A percentile compares a stretch with the other conserved stretches of the same genome.
Conservation (phyloP, 1,140 invertebrate species). For the Ostrea edulis region DNA sequence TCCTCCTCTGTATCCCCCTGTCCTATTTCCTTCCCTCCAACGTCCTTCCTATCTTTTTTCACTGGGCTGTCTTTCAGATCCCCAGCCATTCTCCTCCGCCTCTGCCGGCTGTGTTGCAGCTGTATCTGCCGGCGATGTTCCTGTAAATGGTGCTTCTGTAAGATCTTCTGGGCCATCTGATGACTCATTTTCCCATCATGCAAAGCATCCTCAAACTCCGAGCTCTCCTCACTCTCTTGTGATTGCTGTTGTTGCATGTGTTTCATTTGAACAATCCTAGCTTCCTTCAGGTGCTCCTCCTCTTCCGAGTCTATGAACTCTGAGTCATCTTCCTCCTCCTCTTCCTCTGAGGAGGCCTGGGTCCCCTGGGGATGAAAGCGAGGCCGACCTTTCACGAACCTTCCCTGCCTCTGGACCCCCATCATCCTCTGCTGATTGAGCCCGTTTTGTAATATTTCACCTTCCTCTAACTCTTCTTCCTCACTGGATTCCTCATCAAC, state of each 20-base stretch:
- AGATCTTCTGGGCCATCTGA: conserved; percentile 57
- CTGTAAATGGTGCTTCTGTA: conserved; percentile 55
- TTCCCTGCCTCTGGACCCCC: conserved; percentile 42
- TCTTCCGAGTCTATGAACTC: conserved; percentile 71
- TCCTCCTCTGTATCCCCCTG: conserved; percentile 32
- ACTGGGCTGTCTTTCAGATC: background rate
- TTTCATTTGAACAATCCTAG: conserved; percentile 64
- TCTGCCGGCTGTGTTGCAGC: conserved; percentile 50
- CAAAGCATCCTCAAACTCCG: conserved; percentile 69
- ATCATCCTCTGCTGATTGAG: conserved; percentile 54
- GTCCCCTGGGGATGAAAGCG: conserved; percentile 44
- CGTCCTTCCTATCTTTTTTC: background rate
- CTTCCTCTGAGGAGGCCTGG: conserved; percentile 62
- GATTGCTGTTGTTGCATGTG: conserved; percentile 57
- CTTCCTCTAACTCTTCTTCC: conserved; percentile 61
- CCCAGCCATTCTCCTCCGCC: conserved; percentile 29
- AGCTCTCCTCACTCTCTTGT: conserved; percentile 70
- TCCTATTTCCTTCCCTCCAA: background rate
- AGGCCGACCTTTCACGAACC: conserved; percentile 39
- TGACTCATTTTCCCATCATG: conserved; percentile 62
- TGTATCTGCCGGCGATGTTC: conserved; percentile 51
- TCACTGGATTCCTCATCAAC: conserved; percentile 63
- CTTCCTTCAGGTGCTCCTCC: conserved; percentile 70
- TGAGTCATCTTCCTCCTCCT: conserved; percentile 70
- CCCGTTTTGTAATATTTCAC: conserved; percentile 37